Evolutionary conservation across 1,140 invertebrate genomes (phyloP).

Genomic region (Argopecten irradians): DNA sequence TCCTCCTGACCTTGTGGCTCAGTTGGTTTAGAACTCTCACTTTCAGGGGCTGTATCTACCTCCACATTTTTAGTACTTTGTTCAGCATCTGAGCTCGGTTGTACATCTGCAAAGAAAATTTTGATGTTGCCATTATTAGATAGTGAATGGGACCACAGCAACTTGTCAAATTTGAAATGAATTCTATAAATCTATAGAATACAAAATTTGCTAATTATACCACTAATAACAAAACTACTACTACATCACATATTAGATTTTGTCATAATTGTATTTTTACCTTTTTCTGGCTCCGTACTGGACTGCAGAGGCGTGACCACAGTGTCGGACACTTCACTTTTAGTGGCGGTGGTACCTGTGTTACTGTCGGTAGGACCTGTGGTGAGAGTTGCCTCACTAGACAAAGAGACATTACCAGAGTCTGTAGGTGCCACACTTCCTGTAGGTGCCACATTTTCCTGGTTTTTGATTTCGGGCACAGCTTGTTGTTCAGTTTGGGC

Average conservation of each 20-base stretch:
- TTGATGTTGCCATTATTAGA: too few species aligned
- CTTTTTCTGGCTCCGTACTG: neutral
- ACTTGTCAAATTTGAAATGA: too few species aligned
- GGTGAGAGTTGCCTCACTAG: neutral
- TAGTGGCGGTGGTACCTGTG: neutral
- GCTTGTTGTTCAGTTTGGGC: neutral
- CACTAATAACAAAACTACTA: too few species aligned
- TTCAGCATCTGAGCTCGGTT: conserved; percentile 27
- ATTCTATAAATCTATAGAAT: too few species aligned
- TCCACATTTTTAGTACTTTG: conserved; percentile 34
- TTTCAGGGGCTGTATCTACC: conserved; percentile 16
- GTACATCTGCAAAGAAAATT: neutral
- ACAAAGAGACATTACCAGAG: neutral
- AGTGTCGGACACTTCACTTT: neutral
- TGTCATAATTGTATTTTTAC: too few species aligned
- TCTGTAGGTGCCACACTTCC: neutral
- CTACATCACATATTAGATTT: too few species aligned
- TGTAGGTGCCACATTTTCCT: neutral
- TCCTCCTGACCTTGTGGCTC: conserved; percentile 5
- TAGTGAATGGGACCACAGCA: too few species aligned
- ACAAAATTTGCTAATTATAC: too few species aligned
- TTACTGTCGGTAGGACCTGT: neutral
- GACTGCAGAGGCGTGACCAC: neutral
- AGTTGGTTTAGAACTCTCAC: conserved; percentile 30
- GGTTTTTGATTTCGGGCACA: neutral